A percentile compares a stretch with the other conserved stretches of the same genome.
phyloP scores from a whole-genome alignment of 2,888 invertebrate genomes.

The Melieria crassipennis region DNA sequence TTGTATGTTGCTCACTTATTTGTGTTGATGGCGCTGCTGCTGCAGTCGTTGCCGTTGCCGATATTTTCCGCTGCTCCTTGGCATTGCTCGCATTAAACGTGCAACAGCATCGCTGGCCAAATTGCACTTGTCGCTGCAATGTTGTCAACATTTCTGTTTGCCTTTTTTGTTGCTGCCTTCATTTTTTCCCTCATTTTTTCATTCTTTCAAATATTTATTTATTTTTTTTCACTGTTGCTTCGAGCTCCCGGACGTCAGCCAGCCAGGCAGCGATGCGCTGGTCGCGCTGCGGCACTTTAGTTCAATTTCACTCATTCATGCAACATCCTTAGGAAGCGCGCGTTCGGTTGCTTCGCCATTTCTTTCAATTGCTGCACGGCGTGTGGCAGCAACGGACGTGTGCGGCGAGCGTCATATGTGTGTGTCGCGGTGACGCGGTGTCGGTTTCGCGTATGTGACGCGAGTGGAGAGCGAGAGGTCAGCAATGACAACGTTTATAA shows the following conservation, averaged over 20 bases:
- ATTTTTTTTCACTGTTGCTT: slow-evolving; percentile 21
- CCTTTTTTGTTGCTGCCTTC: too few species aligned
- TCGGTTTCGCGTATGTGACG: too few species aligned
- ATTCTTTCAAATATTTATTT: slow-evolving; percentile 10
- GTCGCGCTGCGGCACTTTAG: neutral
- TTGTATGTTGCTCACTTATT: too few species aligned
- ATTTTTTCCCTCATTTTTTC: slow-evolving; percentile 10
- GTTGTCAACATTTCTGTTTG: slow-evolving; percentile 32
- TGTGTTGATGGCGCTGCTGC: neutral
- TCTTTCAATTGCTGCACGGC: slow-evolving; percentile 37
- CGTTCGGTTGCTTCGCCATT: slow-evolving; percentile 37
- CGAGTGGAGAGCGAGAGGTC: too few species aligned
- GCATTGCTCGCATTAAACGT: slow-evolving; percentile 32
- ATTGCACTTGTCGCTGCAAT: slow-evolving; percentile 39
- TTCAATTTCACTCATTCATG: slow-evolving; percentile 21
- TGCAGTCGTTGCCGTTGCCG: neutral
- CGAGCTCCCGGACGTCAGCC: neutral
- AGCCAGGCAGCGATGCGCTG: neutral
- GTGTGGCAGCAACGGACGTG: slow-evolving; percentile 36
- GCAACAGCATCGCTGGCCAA: slow-evolving; percentile 31
- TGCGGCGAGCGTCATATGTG: slow-evolving; percentile 12
- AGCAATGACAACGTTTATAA: neutral
- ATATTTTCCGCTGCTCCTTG: neutral
- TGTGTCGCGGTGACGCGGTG: neutral
- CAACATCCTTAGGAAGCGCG: slow-evolving; percentile 28